Conservation (phyloP, 2,888 invertebrate species). For the Spodoptera exigua region DNA sequence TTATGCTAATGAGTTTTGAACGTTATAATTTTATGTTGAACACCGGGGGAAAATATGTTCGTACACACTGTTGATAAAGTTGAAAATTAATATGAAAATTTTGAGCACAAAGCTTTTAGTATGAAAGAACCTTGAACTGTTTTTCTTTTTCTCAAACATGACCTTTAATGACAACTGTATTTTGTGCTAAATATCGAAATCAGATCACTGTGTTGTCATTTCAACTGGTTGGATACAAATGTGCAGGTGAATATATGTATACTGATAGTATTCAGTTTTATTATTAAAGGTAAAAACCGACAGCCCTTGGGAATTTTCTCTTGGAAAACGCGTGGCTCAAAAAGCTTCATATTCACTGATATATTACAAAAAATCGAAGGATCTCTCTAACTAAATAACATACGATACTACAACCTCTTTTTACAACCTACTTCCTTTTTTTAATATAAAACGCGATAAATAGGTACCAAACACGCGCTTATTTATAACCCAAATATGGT, state of each 20-base stretch:
- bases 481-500: slow-evolving; percentile 22
- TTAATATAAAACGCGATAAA: slow-evolving; percentile 8
- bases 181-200: background rate
- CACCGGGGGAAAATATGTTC: slow-evolving; percentile 42
- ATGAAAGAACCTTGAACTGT: too few species aligned
- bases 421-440: slow-evolving; percentile 4
- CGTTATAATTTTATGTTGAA: slow-evolving; percentile 54
- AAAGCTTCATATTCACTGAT: slow-evolving; percentile 14
- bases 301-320: slow-evolving; percentile 10
- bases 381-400: slow-evolving; percentile 3
- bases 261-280: background rate
- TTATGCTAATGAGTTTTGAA: slow-evolving; percentile 54
- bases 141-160: too few species aligned
- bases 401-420: slow-evolving; percentile 1
- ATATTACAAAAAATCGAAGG: slow-evolving; percentile 21
- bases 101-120: too few species aligned
- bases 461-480: slow-evolving; percentile 7
- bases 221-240: slow-evolving; percentile 11
- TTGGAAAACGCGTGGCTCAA: slow-evolving; percentile 17
- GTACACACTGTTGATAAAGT: slow-evolving; percentile 41
- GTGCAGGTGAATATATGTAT: background rate
- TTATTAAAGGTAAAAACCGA: slow-evolving; percentile 2
- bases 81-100: slow-evolving; percentile 22
- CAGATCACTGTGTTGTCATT: background rate
- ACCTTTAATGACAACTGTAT: background rate